These are phyloP conservation scores for Opisthograptis luteolata DNA, from an alignment of 2,888 invertebrate genomes.

Conservation along the genomic window DNA sequence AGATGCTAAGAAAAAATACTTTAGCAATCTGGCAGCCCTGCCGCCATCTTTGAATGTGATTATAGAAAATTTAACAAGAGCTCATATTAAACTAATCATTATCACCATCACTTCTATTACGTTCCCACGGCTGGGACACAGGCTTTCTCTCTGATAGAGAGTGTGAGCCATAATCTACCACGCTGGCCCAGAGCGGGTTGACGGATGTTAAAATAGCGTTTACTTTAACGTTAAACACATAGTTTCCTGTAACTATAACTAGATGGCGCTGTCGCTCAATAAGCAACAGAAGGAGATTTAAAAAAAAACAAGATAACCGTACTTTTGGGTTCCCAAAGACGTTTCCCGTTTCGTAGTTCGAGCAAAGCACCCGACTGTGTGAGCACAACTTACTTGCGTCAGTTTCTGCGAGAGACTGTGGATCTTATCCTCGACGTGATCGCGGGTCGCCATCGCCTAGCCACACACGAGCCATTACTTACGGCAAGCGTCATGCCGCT, in stretches of 20 bases:
- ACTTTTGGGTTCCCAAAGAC: not conserved
- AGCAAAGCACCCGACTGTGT: conserved; percentile 51
- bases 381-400: conserved; percentile 87
- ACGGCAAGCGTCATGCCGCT: conserved; percentile 69
- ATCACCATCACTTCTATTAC: too few species aligned
- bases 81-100: too few species aligned
- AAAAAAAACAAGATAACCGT: not conserved
- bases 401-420: conserved; percentile 89
- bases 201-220: too few species aligned
- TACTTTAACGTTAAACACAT: too few species aligned
- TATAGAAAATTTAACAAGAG: too few species aligned
- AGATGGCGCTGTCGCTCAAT: conserved; percentile 8
- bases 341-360: conserved; percentile 25
- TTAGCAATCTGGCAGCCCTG: not conserved
- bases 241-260: not conserved
- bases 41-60: too few species aligned
- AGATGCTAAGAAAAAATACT: not conserved
- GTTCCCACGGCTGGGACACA: too few species aligned
- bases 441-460: conserved; percentile 89
- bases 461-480: conserved; percentile 80
- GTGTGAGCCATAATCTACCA: too few species aligned
- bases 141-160: too few species aligned
- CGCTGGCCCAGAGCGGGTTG: too few species aligned
- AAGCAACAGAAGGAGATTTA: not conserved
- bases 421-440: conserved; percentile 90